phyloP scores from a whole-genome alignment of 2,113 vertebrate genomes.

The Fukomys damarensis region DNA sequence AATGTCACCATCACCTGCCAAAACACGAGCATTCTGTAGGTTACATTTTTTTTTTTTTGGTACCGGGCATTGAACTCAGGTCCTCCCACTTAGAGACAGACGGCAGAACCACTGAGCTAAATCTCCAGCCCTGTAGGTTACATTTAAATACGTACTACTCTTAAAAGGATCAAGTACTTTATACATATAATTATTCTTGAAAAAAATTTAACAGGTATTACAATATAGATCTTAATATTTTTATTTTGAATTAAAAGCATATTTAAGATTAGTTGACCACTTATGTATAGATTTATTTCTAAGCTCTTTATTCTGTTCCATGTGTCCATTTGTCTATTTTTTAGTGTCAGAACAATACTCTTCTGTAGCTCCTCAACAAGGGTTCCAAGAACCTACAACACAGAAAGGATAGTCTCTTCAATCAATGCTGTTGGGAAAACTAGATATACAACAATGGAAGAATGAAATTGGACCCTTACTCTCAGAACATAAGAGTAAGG shows the following conservation, averaged over 20 bases:
- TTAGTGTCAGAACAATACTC: neutral
- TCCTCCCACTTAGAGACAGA: too few species aligned
- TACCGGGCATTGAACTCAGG: too few species aligned
- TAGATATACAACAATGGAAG: neutral
- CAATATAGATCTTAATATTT: neutral
- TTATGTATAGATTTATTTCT: neutral
- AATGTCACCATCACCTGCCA: neutral
- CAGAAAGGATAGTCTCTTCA: neutral
- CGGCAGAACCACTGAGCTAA: too few species aligned
- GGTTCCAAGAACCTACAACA: neutral
- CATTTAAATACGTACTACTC: neutral
- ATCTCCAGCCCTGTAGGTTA: too few species aligned
- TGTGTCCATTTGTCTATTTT: neutral
- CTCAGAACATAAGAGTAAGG: neutral
- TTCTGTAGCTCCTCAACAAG: neutral
- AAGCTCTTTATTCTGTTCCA: neutral
- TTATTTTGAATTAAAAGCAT: slow-evolving; percentile 46
- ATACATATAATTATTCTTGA: neutral
- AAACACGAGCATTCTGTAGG: slow-evolving; percentile 12
- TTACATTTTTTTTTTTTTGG: too few species aligned
- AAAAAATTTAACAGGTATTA: neutral
- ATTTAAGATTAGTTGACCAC: neutral
- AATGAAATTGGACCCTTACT: neutral
- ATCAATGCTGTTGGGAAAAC: neutral
- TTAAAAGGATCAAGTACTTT: slow-evolving; percentile 10